Conservation (phyloP, 2,888 invertebrate species). For the Amphipoea lucens region DNA sequence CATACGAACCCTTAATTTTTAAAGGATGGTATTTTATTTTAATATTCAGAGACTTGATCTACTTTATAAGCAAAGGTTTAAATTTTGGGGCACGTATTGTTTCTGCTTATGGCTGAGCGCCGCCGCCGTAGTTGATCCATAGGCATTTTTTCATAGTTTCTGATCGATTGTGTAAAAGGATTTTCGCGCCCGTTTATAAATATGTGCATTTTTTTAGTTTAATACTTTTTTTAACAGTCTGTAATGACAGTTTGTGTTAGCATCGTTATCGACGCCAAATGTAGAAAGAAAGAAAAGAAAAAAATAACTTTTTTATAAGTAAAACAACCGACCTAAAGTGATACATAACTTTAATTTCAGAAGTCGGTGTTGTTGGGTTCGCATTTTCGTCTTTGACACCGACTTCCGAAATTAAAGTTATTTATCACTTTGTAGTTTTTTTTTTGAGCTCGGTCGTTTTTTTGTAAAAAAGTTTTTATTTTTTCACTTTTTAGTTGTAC, state of each 20-base stretch:
- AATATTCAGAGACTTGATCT: constrained; percentile 6
- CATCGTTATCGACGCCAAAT: neutral
- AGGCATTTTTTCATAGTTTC: neutral
- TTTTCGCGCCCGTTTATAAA: too few species aligned
- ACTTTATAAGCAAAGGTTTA: neutral
- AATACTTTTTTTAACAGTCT: constrained; percentile 1
- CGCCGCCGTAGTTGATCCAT: neutral
- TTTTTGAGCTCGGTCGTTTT: too few species aligned
- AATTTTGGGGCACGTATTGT: neutral
- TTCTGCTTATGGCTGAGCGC: neutral
- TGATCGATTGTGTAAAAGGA: too few species aligned
- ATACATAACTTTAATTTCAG: too few species aligned
- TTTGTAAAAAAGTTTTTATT: too few species aligned
- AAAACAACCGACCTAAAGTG: too few species aligned
- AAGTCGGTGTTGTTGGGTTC: too few species aligned
- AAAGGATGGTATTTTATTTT: neutral
- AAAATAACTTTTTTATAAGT: too few species aligned
- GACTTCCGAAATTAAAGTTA: too few species aligned
- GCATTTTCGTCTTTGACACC: too few species aligned
- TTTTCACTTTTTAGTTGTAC: too few species aligned
- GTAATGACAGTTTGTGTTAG: neutral
- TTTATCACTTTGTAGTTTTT: too few species aligned
- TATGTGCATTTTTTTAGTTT: neutral
- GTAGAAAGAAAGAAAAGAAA: neutral
- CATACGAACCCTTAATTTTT: constrained; percentile 20